phyloP scores from a whole-genome alignment of 2,113 vertebrate genomes.

The Asarcornis scutulata region DNA sequence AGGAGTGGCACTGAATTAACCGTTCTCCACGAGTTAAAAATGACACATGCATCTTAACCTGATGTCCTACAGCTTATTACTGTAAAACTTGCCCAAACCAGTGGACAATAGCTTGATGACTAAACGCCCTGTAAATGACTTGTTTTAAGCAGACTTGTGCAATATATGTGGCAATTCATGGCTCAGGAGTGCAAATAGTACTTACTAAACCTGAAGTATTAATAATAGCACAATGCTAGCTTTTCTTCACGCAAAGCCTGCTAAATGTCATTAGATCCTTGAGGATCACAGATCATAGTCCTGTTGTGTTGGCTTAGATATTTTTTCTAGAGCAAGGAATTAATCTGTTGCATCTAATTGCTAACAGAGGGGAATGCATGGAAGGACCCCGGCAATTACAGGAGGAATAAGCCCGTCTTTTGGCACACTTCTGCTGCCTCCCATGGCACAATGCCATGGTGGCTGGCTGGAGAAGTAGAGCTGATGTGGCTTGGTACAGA shows the following conservation, averaged over 20 bases:
- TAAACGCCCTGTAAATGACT: neutral
- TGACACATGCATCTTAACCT: neutral
- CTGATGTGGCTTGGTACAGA: neutral
- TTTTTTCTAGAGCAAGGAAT: neutral
- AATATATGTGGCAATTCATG: neutral
- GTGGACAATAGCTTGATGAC: neutral
- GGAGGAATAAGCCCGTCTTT: neutral
- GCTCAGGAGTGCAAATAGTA: neutral
- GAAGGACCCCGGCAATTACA: neutral
- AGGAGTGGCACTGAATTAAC: neutral
- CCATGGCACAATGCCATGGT: neutral
- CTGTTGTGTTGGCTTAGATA: neutral
- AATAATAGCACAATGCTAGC: neutral
- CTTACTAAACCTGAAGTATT: neutral
- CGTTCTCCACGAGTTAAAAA: neutral
- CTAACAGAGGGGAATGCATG: neutral
- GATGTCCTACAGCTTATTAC: neutral
- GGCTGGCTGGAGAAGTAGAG: neutral
- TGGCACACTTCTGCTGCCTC: neutral
- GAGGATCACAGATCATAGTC: neutral
- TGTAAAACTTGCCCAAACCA: neutral
- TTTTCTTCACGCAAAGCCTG: neutral
- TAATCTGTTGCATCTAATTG: neutral
- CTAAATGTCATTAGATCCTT: neutral
- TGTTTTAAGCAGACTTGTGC: neutral